A percentile compares a stretch with the other conserved stretches of the same genome.
Conservation (phyloP, 2,113 vertebrate species). For the Corythoichthys intestinalis region DNA sequence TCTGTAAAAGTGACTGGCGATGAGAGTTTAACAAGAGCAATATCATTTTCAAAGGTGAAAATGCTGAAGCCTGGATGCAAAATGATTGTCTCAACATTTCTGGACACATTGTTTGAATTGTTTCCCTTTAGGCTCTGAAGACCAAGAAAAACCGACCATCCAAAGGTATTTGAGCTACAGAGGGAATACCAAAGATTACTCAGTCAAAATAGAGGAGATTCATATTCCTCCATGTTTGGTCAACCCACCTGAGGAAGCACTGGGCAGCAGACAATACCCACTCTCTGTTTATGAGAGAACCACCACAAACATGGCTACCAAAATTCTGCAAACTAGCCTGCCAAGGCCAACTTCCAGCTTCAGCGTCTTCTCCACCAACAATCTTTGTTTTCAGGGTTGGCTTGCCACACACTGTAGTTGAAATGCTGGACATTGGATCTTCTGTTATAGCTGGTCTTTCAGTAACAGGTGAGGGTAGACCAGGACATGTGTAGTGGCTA, state of each 20-base stretch:
- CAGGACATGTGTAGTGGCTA: slow-evolving; percentile 31
- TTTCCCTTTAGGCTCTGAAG: neutral
- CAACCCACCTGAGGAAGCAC: slow-evolving; percentile 62
- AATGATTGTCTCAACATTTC: slow-evolving; percentile 17
- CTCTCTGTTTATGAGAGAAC: slow-evolving; percentile 59
- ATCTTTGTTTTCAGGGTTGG: slow-evolving; percentile 39
- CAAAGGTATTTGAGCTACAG: neutral
- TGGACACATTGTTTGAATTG: slow-evolving; percentile 9
- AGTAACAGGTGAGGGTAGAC: slow-evolving; percentile 10
- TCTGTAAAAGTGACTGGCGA: slow-evolving; percentile 48
- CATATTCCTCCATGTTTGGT: too few relatives aligned
- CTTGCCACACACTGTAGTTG: slow-evolving; percentile 16
- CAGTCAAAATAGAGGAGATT: neutral
- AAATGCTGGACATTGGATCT: neutral
- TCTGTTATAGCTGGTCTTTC: neutral
- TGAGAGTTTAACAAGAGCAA: slow-evolving; percentile 61
- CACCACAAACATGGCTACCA: slow-evolving; percentile 68
- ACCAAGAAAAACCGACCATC: slow-evolving; percentile 22
- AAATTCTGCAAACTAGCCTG: slow-evolving; percentile 52
- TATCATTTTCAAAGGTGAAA: slow-evolving; percentile 59
- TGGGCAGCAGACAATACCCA: slow-evolving; percentile 76
- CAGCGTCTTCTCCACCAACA: slow-evolving; percentile 54
- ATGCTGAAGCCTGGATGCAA: slow-evolving; percentile 43
- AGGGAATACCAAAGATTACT: neutral
- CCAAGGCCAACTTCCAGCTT: slow-evolving; percentile 67